Evolutionary conservation across 2,888 invertebrate genomes (phyloP).

Genomic region (Amphimallon solstitiale): DNA sequence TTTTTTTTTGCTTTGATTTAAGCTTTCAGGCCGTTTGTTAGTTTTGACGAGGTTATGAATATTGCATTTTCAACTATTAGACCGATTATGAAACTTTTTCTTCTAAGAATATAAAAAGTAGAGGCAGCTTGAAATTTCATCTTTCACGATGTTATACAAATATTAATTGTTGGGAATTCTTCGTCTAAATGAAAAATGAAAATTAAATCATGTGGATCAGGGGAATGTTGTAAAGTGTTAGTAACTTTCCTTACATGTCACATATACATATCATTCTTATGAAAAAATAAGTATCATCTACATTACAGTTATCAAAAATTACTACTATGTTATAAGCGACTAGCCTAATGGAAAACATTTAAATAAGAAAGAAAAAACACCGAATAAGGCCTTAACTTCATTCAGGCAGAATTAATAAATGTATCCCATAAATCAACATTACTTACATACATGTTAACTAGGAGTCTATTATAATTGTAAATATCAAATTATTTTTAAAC

Average conservation of each 20-base stretch:
- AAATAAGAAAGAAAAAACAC: neutral
- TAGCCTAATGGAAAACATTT: constrained; percentile 19
- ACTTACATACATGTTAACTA: constrained; percentile 14
- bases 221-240: constrained; percentile 10
- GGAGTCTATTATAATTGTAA: constrained; percentile 25
- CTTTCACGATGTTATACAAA: too few species aligned
- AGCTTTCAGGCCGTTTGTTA: too few species aligned
- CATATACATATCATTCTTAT: neutral
- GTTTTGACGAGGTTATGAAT: too few species aligned
- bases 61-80: too few species aligned
- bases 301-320: constrained; percentile 21
- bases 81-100: too few species aligned
- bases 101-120: too few species aligned
- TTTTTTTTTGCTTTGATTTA: too few species aligned
- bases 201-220: neutral
- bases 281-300: constrained; percentile 24
- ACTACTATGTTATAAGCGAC: constrained; percentile 6
- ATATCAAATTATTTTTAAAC: constrained; percentile 38
- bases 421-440: constrained; percentile 18
- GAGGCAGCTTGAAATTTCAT: too few species aligned
- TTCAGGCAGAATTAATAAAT: constrained; percentile 30
- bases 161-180: too few species aligned
- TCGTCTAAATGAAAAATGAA: neutral
- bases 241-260: neutral
- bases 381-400: constrained; percentile 29